Conservation (phyloP, 2,888 invertebrate species). For the Hypsopygia costalis region DNA sequence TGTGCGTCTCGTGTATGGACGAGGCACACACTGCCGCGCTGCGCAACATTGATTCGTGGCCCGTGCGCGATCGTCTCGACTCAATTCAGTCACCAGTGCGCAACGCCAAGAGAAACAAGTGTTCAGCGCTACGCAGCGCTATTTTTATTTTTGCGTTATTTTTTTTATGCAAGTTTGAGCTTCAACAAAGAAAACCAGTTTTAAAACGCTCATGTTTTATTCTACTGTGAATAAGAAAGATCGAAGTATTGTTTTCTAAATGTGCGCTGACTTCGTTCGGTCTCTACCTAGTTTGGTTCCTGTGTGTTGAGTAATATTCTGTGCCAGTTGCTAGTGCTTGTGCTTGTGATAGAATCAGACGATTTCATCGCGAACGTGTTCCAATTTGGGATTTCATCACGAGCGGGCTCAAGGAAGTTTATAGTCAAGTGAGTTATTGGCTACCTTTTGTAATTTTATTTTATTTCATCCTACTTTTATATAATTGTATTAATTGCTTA, state of each 20-base stretch:
- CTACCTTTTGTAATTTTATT: background rate
- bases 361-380: conserved; percentile 74
- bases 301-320: conserved; percentile 75
- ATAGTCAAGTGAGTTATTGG: conserved; percentile 69
- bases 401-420: conserved; percentile 79
- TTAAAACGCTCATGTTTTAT: conserved; percentile 41
- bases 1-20: conserved; percentile 30
- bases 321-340: conserved; percentile 72
- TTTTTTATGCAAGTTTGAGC: conserved; percentile 46
- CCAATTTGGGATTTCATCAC: conserved; percentile 77
- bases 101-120: conserved; percentile 71
- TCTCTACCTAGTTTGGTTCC: conserved; percentile 62
- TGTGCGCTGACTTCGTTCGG: conserved; percentile 43
- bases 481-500: background rate
- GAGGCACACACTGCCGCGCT: conserved; percentile 49
- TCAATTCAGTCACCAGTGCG: conserved; percentile 71
- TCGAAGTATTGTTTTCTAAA: conserved; percentile 33
- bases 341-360: conserved; percentile 73
- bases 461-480: background rate
- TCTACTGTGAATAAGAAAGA: conserved; percentile 39
- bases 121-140: conserved; percentile 43
- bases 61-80: conserved; percentile 54
- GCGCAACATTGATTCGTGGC: conserved; percentile 75
- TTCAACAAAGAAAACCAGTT: conserved; percentile 60
- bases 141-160: conserved; percentile 68